Evolutionary conservation across 2,888 invertebrate species (phyloP), one percentile per base, ranked within the genome.

Genomic region (Agonopterix arenella): DNA sequence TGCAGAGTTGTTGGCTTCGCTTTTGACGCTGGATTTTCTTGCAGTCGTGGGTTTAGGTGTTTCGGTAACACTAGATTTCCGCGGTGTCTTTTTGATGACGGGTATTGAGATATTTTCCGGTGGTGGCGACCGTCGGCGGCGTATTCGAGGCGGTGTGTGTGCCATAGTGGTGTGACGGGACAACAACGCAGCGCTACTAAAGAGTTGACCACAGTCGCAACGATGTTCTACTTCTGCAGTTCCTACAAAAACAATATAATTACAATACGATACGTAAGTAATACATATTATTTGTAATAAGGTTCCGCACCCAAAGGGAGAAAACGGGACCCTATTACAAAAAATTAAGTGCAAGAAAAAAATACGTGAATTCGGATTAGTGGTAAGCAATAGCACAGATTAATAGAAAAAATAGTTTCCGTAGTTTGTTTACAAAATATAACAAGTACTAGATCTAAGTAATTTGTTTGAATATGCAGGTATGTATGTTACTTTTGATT

Each of bases 81-180:
- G 16, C 38, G 16, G 40, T 11, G 44, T 53, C 0, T 55, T 48
- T 9, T 54, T 50, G 2, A 57, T 51, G 16, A 53, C 57, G 16
- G 13, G 18, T 51, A 36, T 36, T 44, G 56, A 18, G 50, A 55
- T 36, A 45, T 43, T 9, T 13, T 48, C 68, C 45, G 80, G 80
- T 47, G 76, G 74, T 2, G 82, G 76, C 8, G 74, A 70, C 53
- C 86, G 80, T 42, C 81, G 74, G 43, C 82, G 79, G 42, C 89
- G 80, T 61, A 84, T 76, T 56, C 90, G 76, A 62, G 89, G 89
- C 56, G 89, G 89, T 11, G 89, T 89, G 75, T 89, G 90, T 55
- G 84, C 91, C 0, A 88, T 72, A 10, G 76, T 68, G 1, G 86
- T 79, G 76, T 89, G 89, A 49, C 88, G 76, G 52, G 80, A 59